These are phyloP conservation scores for Temnopleurus reevesii DNA, from an alignment of 53 echinoderm and acorn worm species.

Conservation along the genomic window DNA sequence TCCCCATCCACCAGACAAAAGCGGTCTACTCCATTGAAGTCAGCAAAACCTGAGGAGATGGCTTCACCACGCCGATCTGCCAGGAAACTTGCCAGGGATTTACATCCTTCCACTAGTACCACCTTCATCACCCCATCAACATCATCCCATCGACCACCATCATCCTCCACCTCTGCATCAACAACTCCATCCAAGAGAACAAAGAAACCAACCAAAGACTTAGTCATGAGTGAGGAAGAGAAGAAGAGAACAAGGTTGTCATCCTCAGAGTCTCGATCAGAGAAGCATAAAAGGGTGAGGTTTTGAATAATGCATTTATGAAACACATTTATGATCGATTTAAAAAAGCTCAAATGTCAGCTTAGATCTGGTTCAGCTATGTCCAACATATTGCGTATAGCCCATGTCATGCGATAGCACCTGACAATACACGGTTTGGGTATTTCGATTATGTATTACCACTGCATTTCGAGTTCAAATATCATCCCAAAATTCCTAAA, in stretches of 20 bases:
- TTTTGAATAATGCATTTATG: not conserved
- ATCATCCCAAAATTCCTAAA: no score
- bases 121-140: conserved; percentile 18
- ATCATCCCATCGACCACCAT: not conserved
- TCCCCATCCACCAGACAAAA: not conserved
- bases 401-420: no score
- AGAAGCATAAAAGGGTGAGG: conserved; percentile 61
- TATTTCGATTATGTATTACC: no score
- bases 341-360: no score
- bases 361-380: no score
- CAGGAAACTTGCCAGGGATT: conserved; percentile 40
- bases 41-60: conserved; percentile 1
- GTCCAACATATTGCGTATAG: no score
- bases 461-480: no score
- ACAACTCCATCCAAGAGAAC: conserved; percentile 12
- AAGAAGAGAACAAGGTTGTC: not conserved
- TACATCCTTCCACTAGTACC: not conserved
- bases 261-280: conserved; percentile 43
- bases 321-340: no score
- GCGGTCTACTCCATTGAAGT: conserved; percentile 23
- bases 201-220: not conserved
- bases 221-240: not conserved
- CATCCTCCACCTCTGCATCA: not conserved
- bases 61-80: conserved; percentile 45
- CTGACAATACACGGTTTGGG: no score